phyloP scores from a whole-genome alignment of 2,797 vertebrate genomes.

The Mycteria americana region DNA sequence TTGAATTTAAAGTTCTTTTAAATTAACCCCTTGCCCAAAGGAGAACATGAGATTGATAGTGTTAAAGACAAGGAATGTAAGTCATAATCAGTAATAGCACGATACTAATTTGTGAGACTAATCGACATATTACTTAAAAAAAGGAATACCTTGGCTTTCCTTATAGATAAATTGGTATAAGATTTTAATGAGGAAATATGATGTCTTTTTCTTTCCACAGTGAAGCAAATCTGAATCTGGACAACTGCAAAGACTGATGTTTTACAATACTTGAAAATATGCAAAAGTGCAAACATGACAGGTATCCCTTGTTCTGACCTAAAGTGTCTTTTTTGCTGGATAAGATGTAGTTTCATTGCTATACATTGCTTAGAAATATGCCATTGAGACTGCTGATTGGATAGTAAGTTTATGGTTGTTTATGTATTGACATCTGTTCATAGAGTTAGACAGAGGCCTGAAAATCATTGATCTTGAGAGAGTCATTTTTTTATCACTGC shows the following conservation, averaged over 20 bases:
- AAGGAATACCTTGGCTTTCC: not conserved
- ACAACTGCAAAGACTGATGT: not conserved
- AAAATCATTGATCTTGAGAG: not conserved
- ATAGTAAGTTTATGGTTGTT: not conserved
- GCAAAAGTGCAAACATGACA: not conserved
- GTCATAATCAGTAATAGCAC: accelerated
- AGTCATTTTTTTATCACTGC: not conserved
- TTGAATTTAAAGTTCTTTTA: not conserved
- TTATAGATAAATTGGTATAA: not conserved
- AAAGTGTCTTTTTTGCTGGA: not conserved
- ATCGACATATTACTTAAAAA: not conserved
- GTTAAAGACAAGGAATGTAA: not conserved
- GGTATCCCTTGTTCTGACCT: not conserved
- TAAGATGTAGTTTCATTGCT: not conserved
- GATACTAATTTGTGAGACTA: not conserved
- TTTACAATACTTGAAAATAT: not conserved
- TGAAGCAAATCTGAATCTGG: not conserved
- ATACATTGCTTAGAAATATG: not conserved
- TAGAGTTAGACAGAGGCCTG: not conserved
- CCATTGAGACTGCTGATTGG: not conserved
- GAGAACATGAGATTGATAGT: not conserved
- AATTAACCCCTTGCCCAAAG: not conserved
- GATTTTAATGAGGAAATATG: not conserved
- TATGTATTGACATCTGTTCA: not conserved
- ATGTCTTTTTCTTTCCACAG: not conserved